These are phyloP conservation scores for Nomada hirtipes DNA, from an alignment of 2,888 invertebrate genomes.

Conservation along the genomic window DNA sequence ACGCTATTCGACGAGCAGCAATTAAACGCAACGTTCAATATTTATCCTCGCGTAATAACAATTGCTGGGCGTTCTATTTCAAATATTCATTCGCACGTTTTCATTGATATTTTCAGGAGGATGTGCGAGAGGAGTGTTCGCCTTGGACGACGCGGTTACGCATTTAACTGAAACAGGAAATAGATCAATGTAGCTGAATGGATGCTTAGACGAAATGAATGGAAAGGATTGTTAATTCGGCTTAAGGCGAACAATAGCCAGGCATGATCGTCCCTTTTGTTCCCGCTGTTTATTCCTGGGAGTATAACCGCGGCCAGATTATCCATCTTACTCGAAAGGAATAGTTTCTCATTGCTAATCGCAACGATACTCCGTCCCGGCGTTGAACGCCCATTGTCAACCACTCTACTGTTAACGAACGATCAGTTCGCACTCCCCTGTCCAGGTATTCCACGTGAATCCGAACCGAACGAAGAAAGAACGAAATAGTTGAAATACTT, in stretches of 20 bases:
- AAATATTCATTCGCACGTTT: too few relatives aligned
- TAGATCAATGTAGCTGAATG: not conserved
- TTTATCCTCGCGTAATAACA: not conserved
- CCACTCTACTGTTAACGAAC: too few relatives aligned
- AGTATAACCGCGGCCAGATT: slow-evolving; percentile 9
- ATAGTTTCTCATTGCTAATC: slow-evolving; percentile 35
- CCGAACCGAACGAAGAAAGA: too few relatives aligned
- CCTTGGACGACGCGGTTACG: too few relatives aligned
- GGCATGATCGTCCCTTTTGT: slow-evolving; percentile 12
- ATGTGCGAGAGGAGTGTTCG: too few relatives aligned
- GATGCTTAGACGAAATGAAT: slow-evolving; percentile 6
- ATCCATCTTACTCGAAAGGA: slow-evolving; percentile 9
- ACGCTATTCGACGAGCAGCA: not conserved
- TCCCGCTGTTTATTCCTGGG: slow-evolving; percentile 10
- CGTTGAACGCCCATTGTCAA: too few relatives aligned
- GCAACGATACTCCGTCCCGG: slow-evolving; percentile 9
- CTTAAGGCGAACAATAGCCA: slow-evolving; percentile 23
- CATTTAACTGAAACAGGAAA: too few relatives aligned
- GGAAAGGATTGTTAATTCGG: slow-evolving; percentile 27
- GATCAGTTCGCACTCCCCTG: too few relatives aligned
- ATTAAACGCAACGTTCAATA: not conserved
- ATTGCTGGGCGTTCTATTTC: not conserved
- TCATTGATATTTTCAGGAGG: too few relatives aligned
- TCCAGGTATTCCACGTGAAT: too few relatives aligned
- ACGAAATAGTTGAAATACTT: too few relatives aligned